A percentile compares a stretch with the other conserved stretches of the same genome.
Evolutionary conservation across 2,113 vertebrate genomes (phyloP).

Genomic region (Dromas ardeola): DNA sequence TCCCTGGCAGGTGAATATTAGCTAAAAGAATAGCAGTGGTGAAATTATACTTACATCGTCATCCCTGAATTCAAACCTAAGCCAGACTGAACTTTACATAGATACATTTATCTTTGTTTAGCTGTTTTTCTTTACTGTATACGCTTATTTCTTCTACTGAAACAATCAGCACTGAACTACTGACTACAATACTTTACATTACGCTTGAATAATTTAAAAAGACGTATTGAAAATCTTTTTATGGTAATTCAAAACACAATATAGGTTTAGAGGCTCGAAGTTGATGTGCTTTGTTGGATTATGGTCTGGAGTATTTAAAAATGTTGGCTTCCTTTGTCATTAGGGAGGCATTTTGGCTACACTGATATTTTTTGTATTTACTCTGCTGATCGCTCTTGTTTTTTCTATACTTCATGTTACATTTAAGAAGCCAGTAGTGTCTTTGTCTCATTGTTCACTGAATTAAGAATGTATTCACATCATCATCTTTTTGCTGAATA

Average conservation of each 20-base stretch:
- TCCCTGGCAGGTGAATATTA: neutral
- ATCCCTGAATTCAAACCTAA: neutral
- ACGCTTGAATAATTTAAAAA: neutral
- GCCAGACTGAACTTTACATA: neutral
- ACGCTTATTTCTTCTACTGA: neutral
- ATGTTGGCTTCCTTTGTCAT: neutral
- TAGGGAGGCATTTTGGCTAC: neutral
- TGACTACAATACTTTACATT: neutral
- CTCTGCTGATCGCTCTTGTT: neutral
- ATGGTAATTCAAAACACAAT: neutral
- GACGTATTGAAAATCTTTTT: neutral
- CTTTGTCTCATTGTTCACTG: neutral
- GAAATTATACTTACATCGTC: neutral
- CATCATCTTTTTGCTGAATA: neutral
- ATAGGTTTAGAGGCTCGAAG: neutral
- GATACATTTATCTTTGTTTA: neutral
- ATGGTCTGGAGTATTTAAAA: neutral
- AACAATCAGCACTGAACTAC: neutral
- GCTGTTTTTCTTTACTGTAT: neutral
- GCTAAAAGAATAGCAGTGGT: neutral
- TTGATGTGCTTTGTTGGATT: neutral
- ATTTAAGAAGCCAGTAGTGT: neutral
- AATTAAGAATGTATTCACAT: neutral
- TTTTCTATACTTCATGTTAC: neutral
- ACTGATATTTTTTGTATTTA: neutral